Base-by-base conservation (phyloP, 2,888 invertebrate genomes). In the Erebia aethiops region DNA sequence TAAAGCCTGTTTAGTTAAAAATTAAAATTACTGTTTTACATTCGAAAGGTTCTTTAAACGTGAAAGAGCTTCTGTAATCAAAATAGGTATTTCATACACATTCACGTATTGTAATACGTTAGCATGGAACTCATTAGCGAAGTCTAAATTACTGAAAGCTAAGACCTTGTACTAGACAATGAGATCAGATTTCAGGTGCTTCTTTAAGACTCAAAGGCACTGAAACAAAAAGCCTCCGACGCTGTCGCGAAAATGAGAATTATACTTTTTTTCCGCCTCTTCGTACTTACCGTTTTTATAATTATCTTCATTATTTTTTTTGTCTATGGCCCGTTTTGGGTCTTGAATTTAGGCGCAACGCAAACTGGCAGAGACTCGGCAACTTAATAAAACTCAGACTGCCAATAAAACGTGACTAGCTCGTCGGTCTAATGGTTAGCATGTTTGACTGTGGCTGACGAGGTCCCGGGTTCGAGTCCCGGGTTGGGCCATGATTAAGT, bases 181-280 rank as follows among this genome's bases (percentile, higher is more conserved):
- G 61, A 14, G 61, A 46, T 62, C 46, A 8, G 46, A 62, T 62
- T 62, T 62, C 61, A 49, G 46, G 61, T 16, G 46, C 61, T 61
- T 46, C 61, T 35, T 43, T 61, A 61, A 18, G 41, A 49, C 46
- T 62, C 61, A 62, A 62, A 62, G 61, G 13, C 8, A 5, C 13
- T 49, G 61, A 62, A 62, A 62, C 18, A 60, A 62, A 61, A 46
- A 62, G 43, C 16, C 46, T 46, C 13, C 21, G 13, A 49, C 46
- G 43, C 21, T 46, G 13, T 18, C 14, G 16, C 21, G 16, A 62
- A 43, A 43, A 43, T 21, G 14, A 18, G 61, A 8, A 61, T 41
- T 46, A 49, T 18, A 60, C 35, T 35, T 35, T 62, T 62, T 43
- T 60, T 21, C 18, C 11, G 18, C 13, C 13, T 2, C 21, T 14